Conservation (phyloP, 2,797 vertebrate genomes). For the Ficedula albicollis region DNA sequence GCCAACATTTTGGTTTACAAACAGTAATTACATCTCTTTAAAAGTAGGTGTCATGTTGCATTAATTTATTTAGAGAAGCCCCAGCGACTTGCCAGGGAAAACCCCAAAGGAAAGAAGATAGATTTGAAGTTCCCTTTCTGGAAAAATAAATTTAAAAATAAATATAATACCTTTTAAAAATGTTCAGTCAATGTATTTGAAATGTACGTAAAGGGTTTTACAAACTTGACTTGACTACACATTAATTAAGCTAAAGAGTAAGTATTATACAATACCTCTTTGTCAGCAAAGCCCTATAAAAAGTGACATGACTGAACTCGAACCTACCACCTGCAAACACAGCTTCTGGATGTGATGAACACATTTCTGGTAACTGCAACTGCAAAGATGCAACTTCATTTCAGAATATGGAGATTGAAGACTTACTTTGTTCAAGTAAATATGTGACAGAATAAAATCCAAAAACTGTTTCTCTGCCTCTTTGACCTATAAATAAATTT, state of each 20-base stretch:
- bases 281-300: not conserved
- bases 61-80: not conserved
- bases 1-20: not conserved
- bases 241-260: not conserved
- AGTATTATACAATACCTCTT: not conserved
- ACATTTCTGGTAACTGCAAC: not conserved
- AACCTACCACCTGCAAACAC: not conserved
- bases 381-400: not conserved
- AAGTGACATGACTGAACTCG: not conserved
- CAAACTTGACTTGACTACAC: not conserved
- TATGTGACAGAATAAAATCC: not conserved
- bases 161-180: accelerated
- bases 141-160: not conserved
- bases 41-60: not conserved
- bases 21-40: not conserved
- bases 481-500: not conserved
- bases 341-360: not conserved
- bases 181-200: not conserved
- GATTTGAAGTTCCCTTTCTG: not conserved
- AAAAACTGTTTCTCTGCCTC: not conserved
- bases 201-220: not conserved
- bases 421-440: not conserved
- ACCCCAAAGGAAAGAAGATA: not conserved
- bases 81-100: not conserved
- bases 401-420: not conserved